These are phyloP conservation scores for Knipowitschia caucasica DNA, from an alignment of 2,797 vertebrate species.

Conservation along the genomic window DNA sequence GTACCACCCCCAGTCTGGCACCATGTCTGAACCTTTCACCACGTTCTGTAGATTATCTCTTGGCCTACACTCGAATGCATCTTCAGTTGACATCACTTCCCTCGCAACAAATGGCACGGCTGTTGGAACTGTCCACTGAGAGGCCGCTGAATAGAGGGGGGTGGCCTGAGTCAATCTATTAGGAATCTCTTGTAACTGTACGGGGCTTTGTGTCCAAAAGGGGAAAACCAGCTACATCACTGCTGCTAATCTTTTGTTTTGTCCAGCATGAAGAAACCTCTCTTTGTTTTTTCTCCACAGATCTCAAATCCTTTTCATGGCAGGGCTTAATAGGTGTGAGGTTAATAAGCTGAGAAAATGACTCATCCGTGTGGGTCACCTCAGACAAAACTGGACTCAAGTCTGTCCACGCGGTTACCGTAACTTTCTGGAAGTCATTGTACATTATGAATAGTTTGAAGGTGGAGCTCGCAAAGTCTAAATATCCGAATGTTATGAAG, in stretches of 20 bases:
- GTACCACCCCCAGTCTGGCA: constrained; percentile 32
- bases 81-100: constrained; percentile 73
- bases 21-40: constrained; percentile 12
- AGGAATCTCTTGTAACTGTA: constrained; percentile 71
- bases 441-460: constrained; percentile 21
- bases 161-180: constrained; percentile 59
- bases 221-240: constrained; percentile 75
- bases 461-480: constrained; percentile 19
- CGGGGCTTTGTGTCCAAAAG: constrained; percentile 62
- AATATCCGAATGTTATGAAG: constrained; percentile 19
- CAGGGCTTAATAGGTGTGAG: constrained; percentile 41
- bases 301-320: constrained; percentile 36
- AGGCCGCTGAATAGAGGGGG: constrained; percentile 27
- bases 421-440: constrained; percentile 19
- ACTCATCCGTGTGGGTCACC: constrained; percentile 32
- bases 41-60: constrained; percentile 67
- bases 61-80: constrained; percentile 35
- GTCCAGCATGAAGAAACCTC: constrained; percentile 35
- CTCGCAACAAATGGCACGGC: constrained; percentile 66
- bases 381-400: constrained; percentile 23
- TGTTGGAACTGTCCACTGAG: constrained; percentile 72
- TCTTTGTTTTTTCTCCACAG: constrained; percentile 39
- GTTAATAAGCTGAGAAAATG: constrained; percentile 26
- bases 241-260: constrained; percentile 48
- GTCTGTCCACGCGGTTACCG: neutral